Conservation (phyloP, 30 jellyfish, hydroid and myxozoan species). For the Hydra vulgaris region DNA sequence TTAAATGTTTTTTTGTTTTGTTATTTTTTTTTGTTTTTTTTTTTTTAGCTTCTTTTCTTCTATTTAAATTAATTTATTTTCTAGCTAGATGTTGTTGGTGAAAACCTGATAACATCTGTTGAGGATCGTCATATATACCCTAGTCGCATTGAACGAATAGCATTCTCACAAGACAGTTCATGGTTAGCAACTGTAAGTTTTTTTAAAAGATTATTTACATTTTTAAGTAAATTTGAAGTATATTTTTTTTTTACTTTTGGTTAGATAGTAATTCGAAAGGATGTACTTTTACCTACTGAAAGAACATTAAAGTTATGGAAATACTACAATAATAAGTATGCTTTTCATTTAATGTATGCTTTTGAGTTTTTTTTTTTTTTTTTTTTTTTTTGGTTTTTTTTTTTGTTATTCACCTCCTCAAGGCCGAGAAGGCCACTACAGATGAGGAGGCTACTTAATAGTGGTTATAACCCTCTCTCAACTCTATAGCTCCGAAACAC, state of each 20-base stretch:
- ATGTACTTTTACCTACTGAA: conserved; percentile 48
- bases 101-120: conserved; percentile 45
- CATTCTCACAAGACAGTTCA: conserved; percentile 50
- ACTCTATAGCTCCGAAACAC: no score
- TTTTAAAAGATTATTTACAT: background rate
- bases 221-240: no score
- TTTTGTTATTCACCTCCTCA: no score
- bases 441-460: no score
- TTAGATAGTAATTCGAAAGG: conserved; percentile 54
- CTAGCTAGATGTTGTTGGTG: conserved; percentile 71
- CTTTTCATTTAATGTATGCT: no score
- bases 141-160: conserved; percentile 39
- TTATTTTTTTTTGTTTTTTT: background rate
- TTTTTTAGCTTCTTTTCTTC: background rate
- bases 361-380: no score
- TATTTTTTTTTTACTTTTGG: no score
- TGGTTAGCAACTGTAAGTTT: conserved; percentile 78
- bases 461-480: no score
- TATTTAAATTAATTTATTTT: background rate
- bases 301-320: conserved; percentile 59
- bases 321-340: conserved; percentile 16
- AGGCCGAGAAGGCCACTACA: no score
- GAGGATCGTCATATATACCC: conserved; percentile 18
- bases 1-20: background rate
- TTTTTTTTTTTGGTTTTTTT: no score